These are phyloP conservation scores for Toxotes lorentzi DNA, from an alignment of 2,797 vertebrate species.

Conservation along the genomic window DNA sequence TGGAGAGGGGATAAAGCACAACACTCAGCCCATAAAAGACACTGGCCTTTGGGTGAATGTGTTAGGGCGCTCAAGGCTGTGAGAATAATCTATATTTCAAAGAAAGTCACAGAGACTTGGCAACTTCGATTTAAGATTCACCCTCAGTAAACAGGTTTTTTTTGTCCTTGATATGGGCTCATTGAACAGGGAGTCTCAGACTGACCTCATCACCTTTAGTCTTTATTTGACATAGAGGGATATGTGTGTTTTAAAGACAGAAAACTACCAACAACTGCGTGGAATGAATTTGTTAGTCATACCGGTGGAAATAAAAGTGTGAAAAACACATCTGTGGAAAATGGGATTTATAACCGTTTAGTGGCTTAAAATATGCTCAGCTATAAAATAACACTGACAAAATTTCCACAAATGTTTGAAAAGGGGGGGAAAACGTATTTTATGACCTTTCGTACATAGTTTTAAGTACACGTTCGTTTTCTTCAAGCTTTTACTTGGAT, in stretches of 20 bases:
- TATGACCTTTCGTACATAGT: neutral
- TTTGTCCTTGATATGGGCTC: neutral
- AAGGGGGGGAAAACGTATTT: neutral
- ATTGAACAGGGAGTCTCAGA: neutral
- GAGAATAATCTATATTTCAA: constrained; percentile 51
- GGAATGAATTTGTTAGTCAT: neutral
- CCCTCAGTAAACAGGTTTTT: constrained; percentile 15
- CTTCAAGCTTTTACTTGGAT: neutral
- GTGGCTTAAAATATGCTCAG: neutral
- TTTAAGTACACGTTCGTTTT: neutral
- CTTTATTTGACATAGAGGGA: neutral
- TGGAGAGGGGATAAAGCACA: constrained; percentile 72
- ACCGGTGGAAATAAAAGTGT: neutral
- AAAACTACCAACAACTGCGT: neutral
- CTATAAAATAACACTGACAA: neutral
- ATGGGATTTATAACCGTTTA: neutral
- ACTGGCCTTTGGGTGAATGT: constrained; percentile 50
- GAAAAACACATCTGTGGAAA: neutral
- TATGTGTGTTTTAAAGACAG: neutral
- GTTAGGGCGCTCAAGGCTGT: constrained; percentile 26
- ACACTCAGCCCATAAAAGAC: constrained; percentile 71
- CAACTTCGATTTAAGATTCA: constrained; percentile 10
- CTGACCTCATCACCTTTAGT: constrained; percentile 6
- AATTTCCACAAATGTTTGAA: neutral
- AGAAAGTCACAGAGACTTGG: constrained; percentile 36